Evolutionary conservation across 2,113 vertebrate genomes (phyloP), one percentile per base, ranked within the genome.

Genomic region (Poecile atricapillus): DNA sequence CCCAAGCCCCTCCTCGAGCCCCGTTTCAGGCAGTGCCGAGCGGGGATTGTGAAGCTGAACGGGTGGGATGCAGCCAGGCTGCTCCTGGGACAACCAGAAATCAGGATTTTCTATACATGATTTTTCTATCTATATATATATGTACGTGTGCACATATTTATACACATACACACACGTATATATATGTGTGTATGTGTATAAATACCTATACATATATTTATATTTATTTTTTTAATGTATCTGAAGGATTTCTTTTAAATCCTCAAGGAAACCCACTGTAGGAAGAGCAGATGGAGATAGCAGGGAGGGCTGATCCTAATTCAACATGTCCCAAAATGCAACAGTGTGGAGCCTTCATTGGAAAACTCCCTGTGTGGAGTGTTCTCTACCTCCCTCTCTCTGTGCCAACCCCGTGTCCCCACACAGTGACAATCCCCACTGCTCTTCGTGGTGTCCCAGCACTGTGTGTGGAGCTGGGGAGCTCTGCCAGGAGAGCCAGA

Each of bases 261-360:
- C 33, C 41, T 52, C 12, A 0, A 85, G 82, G 49, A 86, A 82
- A 59, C 14, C 15, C 0, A 0, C 15, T 0, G 0, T 5, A 4
- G 18, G 31, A 53, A 31, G 63, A 77, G 37, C 18, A 55, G 39
- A 14, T 25, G 24, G 41, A 81, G 24, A 5, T 1, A 15, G n/a
- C 15, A 52, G 15, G 7, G 17, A 31, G 18, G 8, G 11, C 24
- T 67, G 52, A 35, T 60, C 68, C 50, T 21, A 33, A 52, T 0
- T 2, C 19, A 28, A 0, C 4, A 0, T 18, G 22, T 56, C 49
- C n/a, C 31, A 12, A 33, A 52, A 76, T 9, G 33, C 25, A 64
- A 8, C 0, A 0, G 18, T 0, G 0, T 0, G 5, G 16, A 43
- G 31, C 8, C 30, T 60, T 16, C 27, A 2, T 8, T 3, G 20